phyloP scores from a whole-genome alignment of 2,797 vertebrate genomes.

The Parauchenoglanis punctatus region DNA sequence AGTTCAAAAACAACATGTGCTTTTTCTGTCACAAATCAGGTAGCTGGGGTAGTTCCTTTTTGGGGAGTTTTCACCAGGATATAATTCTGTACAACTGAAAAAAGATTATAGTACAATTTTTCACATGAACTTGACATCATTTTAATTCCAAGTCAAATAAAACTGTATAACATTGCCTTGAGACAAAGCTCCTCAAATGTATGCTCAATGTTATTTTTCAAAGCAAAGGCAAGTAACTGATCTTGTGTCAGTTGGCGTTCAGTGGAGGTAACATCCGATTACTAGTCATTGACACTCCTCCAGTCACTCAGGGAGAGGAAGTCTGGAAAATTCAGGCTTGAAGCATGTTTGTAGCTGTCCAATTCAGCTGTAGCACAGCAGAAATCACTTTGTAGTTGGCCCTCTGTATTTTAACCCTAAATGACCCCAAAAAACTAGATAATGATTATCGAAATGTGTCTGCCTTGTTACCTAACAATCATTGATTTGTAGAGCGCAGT shows the following conservation, averaged over 20 bases:
- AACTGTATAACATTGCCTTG: background rate
- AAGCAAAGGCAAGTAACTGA: conserved; percentile 41
- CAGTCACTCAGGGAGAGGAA: conserved; percentile 44
- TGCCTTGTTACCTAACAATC: background rate
- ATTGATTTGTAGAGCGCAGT: background rate
- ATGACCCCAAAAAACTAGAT: background rate
- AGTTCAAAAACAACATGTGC: background rate
- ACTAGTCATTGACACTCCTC: conserved; percentile 32
- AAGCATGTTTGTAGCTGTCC: conserved; percentile 23
- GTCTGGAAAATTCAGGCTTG: conserved; percentile 46
- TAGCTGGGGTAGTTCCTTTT: background rate
- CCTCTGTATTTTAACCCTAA: background rate
- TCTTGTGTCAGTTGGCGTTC: conserved; percentile 20
- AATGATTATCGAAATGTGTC: background rate
- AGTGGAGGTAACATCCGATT: conserved; percentile 22
- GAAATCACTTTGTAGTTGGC: background rate
- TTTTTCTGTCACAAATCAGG: background rate
- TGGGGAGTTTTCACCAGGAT: too few relatives aligned
- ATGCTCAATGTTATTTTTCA: conserved; percentile 13
- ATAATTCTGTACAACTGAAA: background rate
- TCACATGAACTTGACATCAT: background rate
- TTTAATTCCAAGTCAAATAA: conserved; percentile 12
- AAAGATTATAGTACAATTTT: background rate
- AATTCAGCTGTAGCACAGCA: conserved; percentile 24
- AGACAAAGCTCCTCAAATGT: conserved; percentile 11